These are phyloP conservation scores for Acronicta leporina DNA, from an alignment of 2,888 invertebrate genomes.

Conservation along the genomic window DNA sequence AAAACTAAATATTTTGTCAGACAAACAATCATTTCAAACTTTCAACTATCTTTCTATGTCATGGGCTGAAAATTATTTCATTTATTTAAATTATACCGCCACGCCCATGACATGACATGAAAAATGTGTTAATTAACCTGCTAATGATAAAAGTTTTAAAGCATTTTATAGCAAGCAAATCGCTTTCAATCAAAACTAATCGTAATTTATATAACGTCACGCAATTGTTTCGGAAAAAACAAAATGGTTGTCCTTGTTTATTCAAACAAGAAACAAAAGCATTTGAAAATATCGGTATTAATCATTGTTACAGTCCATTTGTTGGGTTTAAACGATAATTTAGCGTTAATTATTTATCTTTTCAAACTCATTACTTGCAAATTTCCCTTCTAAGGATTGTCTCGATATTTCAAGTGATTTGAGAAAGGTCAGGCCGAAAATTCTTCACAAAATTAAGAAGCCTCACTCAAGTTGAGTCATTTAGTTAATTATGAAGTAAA, in stretches of 20 bases:
- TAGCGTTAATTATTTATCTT: conserved; percentile 37
- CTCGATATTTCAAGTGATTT: conserved; percentile 28
- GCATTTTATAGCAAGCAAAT: too few species aligned
- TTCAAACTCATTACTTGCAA: conserved; percentile 21
- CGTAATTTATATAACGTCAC: not conserved
- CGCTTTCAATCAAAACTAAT: not conserved
- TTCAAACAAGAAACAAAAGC: conserved; percentile 10
- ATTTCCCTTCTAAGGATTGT: conserved; percentile 15
- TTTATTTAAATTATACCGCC: too few species aligned
- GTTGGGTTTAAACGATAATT: conserved; percentile 22
- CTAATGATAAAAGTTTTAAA: too few species aligned
- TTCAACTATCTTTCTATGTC: too few species aligned
- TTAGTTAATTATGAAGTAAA: conserved; percentile 25
- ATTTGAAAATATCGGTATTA: conserved; percentile 29
- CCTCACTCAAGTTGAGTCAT: conserved; percentile 12
- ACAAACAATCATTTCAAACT: too few species aligned
- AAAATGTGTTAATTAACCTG: too few species aligned
- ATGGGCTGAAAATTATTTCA: too few species aligned
- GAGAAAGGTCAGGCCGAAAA: conserved; percentile 21
- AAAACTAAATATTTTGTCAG: too few species aligned
- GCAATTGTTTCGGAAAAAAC: conserved; percentile 9
- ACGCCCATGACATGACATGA: too few species aligned
- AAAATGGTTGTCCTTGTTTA: conserved; percentile 21
- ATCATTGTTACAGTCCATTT: conserved; percentile 33
- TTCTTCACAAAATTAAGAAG: conserved; percentile 20